Conservation (phyloP, 1,140 invertebrate species). For the Ctenoplectra terminalis region DNA sequence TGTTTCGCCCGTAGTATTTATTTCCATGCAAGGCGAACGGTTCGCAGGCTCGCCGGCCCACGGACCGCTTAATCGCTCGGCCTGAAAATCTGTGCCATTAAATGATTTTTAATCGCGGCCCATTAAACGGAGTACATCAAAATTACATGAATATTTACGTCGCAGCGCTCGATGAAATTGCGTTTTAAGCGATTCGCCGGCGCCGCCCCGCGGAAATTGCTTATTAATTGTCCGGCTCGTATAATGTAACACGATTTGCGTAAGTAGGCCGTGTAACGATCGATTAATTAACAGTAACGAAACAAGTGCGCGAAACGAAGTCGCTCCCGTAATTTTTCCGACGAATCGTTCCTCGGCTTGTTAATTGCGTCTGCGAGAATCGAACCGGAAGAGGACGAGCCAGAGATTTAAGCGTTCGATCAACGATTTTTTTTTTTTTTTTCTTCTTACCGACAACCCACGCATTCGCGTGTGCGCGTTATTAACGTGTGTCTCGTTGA, state of each 20-base stretch:
- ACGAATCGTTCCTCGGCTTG: background rate
- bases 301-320: background rate
- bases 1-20: constrained; percentile 20
- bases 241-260: constrained; percentile 36
- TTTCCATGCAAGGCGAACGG: background rate
- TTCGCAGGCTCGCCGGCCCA: background rate
- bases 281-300: constrained; percentile 46
- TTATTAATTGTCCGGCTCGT: constrained; percentile 26
- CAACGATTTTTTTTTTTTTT: background rate
- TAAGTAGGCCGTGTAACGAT: constrained; percentile 40
- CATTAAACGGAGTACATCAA: constrained; percentile 49
- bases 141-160: constrained; percentile 56
- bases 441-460: background rate
- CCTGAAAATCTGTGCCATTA: constrained; percentile 36
- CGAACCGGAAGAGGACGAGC: background rate
- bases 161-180: constrained; percentile 19
- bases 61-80: background rate
- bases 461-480: background rate
- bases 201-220: constrained; percentile 16
- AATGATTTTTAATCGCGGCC: constrained; percentile 51
- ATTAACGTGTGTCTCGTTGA: constrained; percentile 28
- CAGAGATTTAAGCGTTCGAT: background rate
- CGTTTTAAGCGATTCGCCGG: constrained; percentile 41
- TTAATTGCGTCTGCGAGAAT: too few species aligned
- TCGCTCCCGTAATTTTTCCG: background rate